Evolutionary conservation across 2,797 vertebrate species (phyloP).

Genomic region (Melanotaenia pygmaea): DNA sequence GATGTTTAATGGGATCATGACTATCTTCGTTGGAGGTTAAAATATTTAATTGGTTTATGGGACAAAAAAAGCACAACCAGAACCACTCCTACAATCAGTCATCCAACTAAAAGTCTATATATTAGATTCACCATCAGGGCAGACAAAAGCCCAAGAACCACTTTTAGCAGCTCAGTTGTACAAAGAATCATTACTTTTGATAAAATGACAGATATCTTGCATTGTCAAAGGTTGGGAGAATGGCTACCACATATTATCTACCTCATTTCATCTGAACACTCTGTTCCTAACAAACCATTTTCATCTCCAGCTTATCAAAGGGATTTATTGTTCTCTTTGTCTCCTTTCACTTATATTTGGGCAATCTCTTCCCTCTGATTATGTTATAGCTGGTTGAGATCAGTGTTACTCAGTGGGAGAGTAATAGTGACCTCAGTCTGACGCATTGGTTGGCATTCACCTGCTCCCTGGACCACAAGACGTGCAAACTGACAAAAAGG

Average conservation of each 20-base stretch:
- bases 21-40: slow-evolving; percentile 64
- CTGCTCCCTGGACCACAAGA: slow-evolving; percentile 40
- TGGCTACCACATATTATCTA: slow-evolving; percentile 57
- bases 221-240: slow-evolving; percentile 58
- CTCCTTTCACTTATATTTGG: slow-evolving; percentile 44
- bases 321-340: slow-evolving; percentile 55
- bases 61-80: slow-evolving; percentile 69
- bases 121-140: slow-evolving; percentile 38
- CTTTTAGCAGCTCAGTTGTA: slow-evolving; percentile 46
- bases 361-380: slow-evolving; percentile 49
- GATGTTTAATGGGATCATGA: slow-evolving; percentile 71
- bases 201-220: slow-evolving; percentile 63
- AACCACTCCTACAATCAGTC: slow-evolving; percentile 59
- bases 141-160: slow-evolving; percentile 29
- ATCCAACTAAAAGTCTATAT: slow-evolving; percentile 56
- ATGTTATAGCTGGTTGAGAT: slow-evolving; percentile 62
- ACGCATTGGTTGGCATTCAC: slow-evolving; percentile 61
- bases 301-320: slow-evolving; percentile 55
- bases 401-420: slow-evolving; percentile 61
- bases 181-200: slow-evolving; percentile 63
- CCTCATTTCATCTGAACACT: slow-evolving; percentile 53
- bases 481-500: slow-evolving; percentile 49
- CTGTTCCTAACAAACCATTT: slow-evolving; percentile 49
- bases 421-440: slow-evolving; percentile 70
- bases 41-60: slow-evolving; percentile 63